Evolutionary conservation across 2,797 vertebrate genomes (phyloP), one percentile per base, ranked within the genome.

Genomic region (Holocentrus rufus): DNA sequence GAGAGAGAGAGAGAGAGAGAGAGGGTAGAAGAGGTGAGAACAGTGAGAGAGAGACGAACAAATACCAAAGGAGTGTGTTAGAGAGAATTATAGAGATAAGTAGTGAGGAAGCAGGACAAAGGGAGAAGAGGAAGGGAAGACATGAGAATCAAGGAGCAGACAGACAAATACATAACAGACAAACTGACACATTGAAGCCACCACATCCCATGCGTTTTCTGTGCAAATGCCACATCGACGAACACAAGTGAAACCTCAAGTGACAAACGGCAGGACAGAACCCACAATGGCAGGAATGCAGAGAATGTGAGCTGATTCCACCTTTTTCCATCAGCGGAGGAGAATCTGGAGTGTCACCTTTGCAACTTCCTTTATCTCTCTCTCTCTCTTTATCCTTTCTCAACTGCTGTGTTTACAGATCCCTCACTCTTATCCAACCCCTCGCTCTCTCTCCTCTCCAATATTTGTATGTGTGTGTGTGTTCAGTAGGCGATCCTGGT

Each of bases 261-360:
- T 49, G 65, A 80, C 66, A 77, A 74, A 87, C 59, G 78, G 66
- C 15, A 1, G 22, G 34, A 82, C 68, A 61, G 65, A 72, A 78
- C 60, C 58, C 57, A 85, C 47, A 76, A 0, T 59, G 74, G 82
- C 80, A 84, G 74, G 87, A 77, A 85, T 79, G 82, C 85, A 84
- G 56, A 70, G 55, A 72, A 80, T 71, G 67, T 73, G 72, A 89
- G 84, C 70, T 50, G 62, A 85, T 83, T 89, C 81, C 92, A 92
- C 90, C 90, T 92, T 93, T 91, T 91, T 90, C 91, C 62, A 30
- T 68, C 52, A 76, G 65, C 1, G 20, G 23, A 54, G 31, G 23
- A 72, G 47, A 83, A 64, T 76, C 65, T 46, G 17, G 20, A 42
- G 42, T 63, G 64, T 72, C 23, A 58, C 47, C 49, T 74, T 56